phyloP scores from a whole-genome alignment of 2,888 invertebrate genomes.

The Globia sparganii region DNA sequence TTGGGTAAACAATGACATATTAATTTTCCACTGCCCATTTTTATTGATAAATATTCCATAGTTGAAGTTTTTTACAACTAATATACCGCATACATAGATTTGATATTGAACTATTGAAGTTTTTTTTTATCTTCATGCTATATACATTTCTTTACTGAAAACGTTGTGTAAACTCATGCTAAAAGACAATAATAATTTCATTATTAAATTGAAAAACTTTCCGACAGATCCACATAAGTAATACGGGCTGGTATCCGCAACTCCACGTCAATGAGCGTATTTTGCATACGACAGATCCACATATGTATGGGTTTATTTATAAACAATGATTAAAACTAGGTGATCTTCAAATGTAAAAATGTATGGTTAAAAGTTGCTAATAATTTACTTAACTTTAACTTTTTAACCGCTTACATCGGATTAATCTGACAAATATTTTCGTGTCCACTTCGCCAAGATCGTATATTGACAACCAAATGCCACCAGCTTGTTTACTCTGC shows the following conservation, averaged over 20 bases:
- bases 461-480: too few species aligned
- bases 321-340: too few species aligned
- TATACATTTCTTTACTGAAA: background rate
- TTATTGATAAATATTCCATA: slow-evolving; percentile 15
- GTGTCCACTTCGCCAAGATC: too few species aligned
- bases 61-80: background rate
- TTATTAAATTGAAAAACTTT: background rate
- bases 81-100: background rate
- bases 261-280: too few species aligned
- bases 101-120: background rate
- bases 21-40: slow-evolving; percentile 52
- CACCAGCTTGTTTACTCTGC: too few species aligned
- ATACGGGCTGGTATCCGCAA: too few species aligned
- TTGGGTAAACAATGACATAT: slow-evolving; percentile 48
- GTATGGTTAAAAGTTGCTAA: too few species aligned
- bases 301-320: too few species aligned
- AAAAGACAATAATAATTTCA: background rate
- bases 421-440: too few species aligned
- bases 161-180: background rate
- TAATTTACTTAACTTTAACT: too few species aligned
- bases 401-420: too few species aligned
- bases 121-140: background rate
- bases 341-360: too few species aligned
- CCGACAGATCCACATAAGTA: background rate
- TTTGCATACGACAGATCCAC: background rate